Evolutionary conservation across 2,797 vertebrate genomes (phyloP).

Genomic region (Pantherophis alleghaniensis): DNA sequence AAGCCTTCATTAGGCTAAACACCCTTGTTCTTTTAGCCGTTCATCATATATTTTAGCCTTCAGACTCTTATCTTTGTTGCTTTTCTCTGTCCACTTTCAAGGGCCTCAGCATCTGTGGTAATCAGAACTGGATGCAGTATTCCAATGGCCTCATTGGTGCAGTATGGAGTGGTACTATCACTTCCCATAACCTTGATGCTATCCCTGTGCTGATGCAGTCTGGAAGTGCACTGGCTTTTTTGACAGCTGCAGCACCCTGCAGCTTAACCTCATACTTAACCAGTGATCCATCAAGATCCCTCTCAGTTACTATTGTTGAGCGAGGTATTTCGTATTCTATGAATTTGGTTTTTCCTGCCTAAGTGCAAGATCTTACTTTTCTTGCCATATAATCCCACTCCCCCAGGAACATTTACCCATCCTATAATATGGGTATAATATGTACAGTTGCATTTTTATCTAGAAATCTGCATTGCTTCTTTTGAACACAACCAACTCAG

Average conservation of each 20-base stretch:
- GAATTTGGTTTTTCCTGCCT: not conserved
- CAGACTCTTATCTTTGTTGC: not conserved
- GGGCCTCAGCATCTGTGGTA: not conserved
- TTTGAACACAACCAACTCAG: not conserved
- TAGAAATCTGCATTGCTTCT: not conserved
- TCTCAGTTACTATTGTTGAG: not conserved
- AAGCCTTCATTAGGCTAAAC: not conserved
- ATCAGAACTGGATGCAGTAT: not conserved
- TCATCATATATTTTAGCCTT: not conserved
- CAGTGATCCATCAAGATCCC: not conserved
- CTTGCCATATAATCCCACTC: not conserved
- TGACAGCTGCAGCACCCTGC: not conserved
- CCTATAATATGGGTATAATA: too few species aligned
- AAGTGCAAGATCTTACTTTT: not conserved
- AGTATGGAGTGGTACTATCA: not conserved
- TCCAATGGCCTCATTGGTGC: not conserved
- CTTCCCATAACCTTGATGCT: not conserved
- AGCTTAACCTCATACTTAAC: too few species aligned
- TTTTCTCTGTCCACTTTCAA: not conserved
- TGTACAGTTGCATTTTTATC: not conserved
- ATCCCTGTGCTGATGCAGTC: not conserved
- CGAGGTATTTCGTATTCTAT: not conserved
- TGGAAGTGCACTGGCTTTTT: not conserved
- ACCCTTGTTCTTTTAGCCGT: not conserved
- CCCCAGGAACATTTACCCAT: not conserved